phyloP scores from a whole-genome alignment of 2,888 invertebrate species.

The Eurois occulta region DNA sequence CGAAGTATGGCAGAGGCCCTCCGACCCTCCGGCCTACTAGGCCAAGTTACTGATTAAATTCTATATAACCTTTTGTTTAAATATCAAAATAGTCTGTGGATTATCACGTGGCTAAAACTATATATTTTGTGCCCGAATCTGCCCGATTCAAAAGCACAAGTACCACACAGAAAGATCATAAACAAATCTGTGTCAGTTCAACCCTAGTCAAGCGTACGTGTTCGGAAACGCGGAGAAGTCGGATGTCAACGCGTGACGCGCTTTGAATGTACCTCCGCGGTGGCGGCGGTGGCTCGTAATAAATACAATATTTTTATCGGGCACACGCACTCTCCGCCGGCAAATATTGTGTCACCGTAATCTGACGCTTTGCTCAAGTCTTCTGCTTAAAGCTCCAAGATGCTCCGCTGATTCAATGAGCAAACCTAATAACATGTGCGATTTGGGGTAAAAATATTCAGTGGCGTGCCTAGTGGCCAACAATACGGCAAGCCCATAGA shows the following conservation, averaged over 20 bases:
- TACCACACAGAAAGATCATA: neutral
- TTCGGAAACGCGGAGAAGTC: constrained; percentile 81
- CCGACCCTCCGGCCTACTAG: neutral
- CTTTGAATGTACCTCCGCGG: constrained; percentile 83
- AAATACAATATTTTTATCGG: constrained; percentile 90
- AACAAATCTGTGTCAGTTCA: constrained; percentile 66
- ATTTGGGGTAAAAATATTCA: neutral
- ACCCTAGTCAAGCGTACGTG: constrained; percentile 72
- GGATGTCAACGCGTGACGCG: constrained; percentile 88
- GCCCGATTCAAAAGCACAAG: neutral
- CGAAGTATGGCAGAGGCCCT: neutral
- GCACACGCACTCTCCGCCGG: constrained; percentile 83
- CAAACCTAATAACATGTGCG: constrained; percentile 49
- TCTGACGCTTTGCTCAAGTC: constrained; percentile 69
- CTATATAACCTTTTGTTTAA: neutral
- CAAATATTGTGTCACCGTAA: constrained; percentile 85
- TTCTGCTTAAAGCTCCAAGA: constrained; percentile 63
- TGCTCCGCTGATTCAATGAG: constrained; percentile 62
- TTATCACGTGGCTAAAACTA: neutral
- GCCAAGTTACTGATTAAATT: neutral
- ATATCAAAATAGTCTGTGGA: neutral
- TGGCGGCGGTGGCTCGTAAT: constrained; percentile 80
- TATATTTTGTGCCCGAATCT: neutral
- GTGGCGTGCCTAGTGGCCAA: neutral
- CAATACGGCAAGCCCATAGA: no score